Evolutionary conservation across 2,797 vertebrate genomes (phyloP), one percentile per base, ranked within the genome.

Genomic region (Pangasius djambal): DNA sequence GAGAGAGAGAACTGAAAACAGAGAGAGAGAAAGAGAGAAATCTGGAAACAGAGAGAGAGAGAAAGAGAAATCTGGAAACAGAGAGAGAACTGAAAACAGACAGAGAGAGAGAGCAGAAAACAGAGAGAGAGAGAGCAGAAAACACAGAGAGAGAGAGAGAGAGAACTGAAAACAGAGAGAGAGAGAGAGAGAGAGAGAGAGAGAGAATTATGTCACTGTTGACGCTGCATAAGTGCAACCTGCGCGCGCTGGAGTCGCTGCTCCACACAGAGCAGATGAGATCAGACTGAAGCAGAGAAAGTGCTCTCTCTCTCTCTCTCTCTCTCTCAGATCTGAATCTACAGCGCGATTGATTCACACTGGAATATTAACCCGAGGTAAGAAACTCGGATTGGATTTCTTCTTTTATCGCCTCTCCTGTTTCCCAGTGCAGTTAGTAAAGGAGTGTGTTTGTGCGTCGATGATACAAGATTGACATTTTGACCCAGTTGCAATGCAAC

Each of bases 351-450:
- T 65, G n/a, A 1, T 8, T n/a, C 37, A 3, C 55, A 7, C 10
- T 63, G 79, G 57, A 83, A 25, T 63, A 83, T 83, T 63, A 63
- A 83, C 16, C 28, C 8, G 12, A 70, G 83, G 83, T 85, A 85
- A 85, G 67, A 69, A 70, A 22, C 16, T 20, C n/a, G 6, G n/a
- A 22, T 55, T 55, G 74, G 25, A 16, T 52, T 31, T 75, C 18
- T 50, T 50, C 28, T 77, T 44, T 40, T 1, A 12, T 37, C 72
- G 12, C 40, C 28, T 50, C 6, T 55, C 28, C 1, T 57, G 4
- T 4, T 37, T 81, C 22, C 20, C 57, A 15, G 34, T 83, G 81
- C 22, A n/a, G 10, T 61, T 15, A 13, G 22, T 63, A 44, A 40
- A 44, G 34, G 4, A 59, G 55, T 44, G 55, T 63, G 22, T 59